phyloP scores from a whole-genome alignment of 2,113 vertebrate genomes.

The Upupa epops region DNA sequence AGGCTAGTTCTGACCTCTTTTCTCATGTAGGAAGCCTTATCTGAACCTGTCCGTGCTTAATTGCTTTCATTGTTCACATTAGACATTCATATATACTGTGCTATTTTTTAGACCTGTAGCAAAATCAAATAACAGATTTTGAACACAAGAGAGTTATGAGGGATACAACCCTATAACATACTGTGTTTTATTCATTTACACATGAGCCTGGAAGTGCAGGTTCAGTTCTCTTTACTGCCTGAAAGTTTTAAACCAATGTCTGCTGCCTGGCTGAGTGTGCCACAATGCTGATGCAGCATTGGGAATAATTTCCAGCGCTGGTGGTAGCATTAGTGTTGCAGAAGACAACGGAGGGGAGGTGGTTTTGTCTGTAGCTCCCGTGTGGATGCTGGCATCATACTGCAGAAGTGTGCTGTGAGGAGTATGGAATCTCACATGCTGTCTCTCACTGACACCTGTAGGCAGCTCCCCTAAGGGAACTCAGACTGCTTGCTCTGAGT shows the following conservation, averaged over 20 bases:
- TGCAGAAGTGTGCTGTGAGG: background rate
- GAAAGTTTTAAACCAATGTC: background rate
- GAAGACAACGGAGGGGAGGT: background rate
- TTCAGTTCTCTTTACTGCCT: background rate
- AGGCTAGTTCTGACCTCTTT: background rate
- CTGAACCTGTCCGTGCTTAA: background rate
- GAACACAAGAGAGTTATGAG: background rate
- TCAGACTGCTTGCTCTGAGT: background rate
- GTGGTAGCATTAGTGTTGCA: background rate
- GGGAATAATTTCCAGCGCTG: background rate
- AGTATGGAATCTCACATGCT: background rate
- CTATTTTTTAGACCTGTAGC: background rate
- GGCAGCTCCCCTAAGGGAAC: background rate
- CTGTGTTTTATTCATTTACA: background rate
- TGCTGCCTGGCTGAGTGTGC: background rate
- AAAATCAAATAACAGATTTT: background rate
- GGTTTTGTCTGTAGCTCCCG: background rate
- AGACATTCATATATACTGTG: background rate
- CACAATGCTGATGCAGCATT: fast-evolving
- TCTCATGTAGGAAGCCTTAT: background rate
- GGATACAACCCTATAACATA: background rate
- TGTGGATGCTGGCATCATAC: background rate
- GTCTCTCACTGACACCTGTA: background rate
- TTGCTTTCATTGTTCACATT: background rate
- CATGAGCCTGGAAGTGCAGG: background rate